Evolutionary conservation across 2,113 vertebrate genomes (phyloP), one percentile per base, ranked within the genome.

Genomic region (Halichoeres trimaculatus): DNA sequence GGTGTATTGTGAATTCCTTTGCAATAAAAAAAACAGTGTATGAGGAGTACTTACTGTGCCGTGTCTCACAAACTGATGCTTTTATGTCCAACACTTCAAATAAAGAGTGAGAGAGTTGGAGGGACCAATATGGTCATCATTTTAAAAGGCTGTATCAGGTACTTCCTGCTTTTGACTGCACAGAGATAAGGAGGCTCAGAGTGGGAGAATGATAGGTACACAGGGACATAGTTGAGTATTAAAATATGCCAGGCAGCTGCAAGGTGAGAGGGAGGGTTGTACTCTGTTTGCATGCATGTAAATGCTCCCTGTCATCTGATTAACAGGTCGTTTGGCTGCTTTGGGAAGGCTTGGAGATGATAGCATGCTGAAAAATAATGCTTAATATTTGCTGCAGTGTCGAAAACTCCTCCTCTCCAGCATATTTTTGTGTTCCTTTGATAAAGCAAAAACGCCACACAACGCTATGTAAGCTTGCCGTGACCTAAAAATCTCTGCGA

Each of bases 401-500:
- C 23, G 17, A 47, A 24, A 54, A 23, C 23, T 60, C 35, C 1
- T 16, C 26, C 30, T 1, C 23, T 14, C 17, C 22, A 8, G 19
- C 22, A 54, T 60, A 30, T 48, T 73, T 54, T 61, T 9, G 12
- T 22, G 10, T 51, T 38, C 20, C 38, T 58, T 26, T 26, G 13
- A 45, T 61, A 11, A 35, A 63, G 58, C 17, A 50, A 38, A 59
- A 53, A 30, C 19, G 35, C 56, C 53, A 19, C 38, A 70, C n/a
- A 30, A 30, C 30, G 30, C 30, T 54, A 50, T 56, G 35, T 45
- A 38, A 55, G 41, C 66, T 64, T 54, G 70, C 63, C 70, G 66
- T 77, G 86, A 86, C 90, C 88, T 90, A 86, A 79, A 86, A 88
- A 61, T 74, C 56, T 62, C 66, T 16, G 78, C n/a, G 47, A 50